phyloP scores from a whole-genome alignment of 2,888 invertebrate species.

The Euproctis similis region DNA sequence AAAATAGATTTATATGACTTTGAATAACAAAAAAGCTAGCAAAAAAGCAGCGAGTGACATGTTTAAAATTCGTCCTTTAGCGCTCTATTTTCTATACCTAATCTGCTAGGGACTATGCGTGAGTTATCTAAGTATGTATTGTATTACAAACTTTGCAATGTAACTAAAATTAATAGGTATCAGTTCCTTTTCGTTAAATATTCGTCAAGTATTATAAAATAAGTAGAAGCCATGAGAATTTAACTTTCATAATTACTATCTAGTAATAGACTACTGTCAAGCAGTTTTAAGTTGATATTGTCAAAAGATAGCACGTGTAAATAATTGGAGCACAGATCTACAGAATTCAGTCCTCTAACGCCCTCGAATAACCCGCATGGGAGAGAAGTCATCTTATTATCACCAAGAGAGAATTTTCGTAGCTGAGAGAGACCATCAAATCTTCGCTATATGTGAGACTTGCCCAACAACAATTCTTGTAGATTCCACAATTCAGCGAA shows the following conservation, averaged over 20 bases:
- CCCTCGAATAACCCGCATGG: slow-evolving; percentile 83
- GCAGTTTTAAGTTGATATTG: slow-evolving; percentile 84
- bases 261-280: slow-evolving; percentile 83
- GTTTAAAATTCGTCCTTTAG: too few relatives aligned
- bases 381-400: slow-evolving; percentile 83
- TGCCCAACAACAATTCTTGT: slow-evolving; percentile 81
- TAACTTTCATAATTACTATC: slow-evolving; percentile 82
- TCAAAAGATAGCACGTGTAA: slow-evolving; percentile 85
- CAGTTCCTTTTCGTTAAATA: slow-evolving; percentile 54
- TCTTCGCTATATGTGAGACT: slow-evolving; percentile 83
- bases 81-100: too few relatives aligned
- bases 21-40: too few relatives aligned
- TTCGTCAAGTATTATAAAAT: slow-evolving; percentile 61
- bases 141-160: slow-evolving; percentile 55
- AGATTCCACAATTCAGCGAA: slow-evolving; percentile 87
- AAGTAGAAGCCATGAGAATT: slow-evolving; percentile 43
- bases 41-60: too few relatives aligned
- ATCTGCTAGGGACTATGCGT: too few relatives aligned
- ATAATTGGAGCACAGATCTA: slow-evolving; percentile 86
- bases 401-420: slow-evolving; percentile 81
- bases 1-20: too few relatives aligned
- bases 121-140: too few relatives aligned
- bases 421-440: slow-evolving; percentile 85
- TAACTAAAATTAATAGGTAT: slow-evolving; percentile 53
- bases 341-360: slow-evolving; percentile 81